Conservation (phyloP, 2,888 invertebrate genomes). For the Herminia tarsipennalis region DNA sequence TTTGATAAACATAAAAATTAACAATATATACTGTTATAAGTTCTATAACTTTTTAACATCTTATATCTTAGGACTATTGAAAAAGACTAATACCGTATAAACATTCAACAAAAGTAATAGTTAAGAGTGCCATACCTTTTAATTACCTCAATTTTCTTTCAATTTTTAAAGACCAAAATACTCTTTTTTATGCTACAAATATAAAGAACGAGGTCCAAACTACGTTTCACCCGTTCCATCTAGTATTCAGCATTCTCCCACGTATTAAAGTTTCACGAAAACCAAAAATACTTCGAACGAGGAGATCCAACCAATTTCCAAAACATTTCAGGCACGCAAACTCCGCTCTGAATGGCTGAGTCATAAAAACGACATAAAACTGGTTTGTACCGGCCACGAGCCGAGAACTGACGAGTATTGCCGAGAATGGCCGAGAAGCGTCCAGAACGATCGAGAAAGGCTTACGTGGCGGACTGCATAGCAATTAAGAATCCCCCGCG, state of each 20-base stretch:
- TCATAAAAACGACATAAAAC: slow-evolving; percentile 52
- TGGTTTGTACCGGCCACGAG: slow-evolving; percentile 32
- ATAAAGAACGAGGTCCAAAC: slow-evolving; percentile 11
- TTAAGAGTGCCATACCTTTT: too few relatives aligned
- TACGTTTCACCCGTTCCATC: slow-evolving; percentile 17
- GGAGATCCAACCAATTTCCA: slow-evolving; percentile 43
- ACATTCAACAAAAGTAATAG: too few relatives aligned
- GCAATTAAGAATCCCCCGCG: slow-evolving; percentile 56
- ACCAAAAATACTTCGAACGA: slow-evolving; percentile 37
- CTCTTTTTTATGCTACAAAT: background rate
- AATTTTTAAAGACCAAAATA: background rate
- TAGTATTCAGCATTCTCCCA: slow-evolving; percentile 27
- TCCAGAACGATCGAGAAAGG: slow-evolving; percentile 42
- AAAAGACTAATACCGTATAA: too few relatives aligned
- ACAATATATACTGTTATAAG: too few relatives aligned
- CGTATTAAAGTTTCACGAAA: slow-evolving; percentile 43
- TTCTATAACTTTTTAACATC: too few relatives aligned
- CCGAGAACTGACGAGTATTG: slow-evolving; percentile 27
- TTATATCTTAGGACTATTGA: too few relatives aligned
- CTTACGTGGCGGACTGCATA: slow-evolving; percentile 58
- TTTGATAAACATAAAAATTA: too few relatives aligned
- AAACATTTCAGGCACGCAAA: slow-evolving; percentile 45
- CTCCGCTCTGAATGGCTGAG: slow-evolving; percentile 37
- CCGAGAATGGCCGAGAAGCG: slow-evolving; percentile 33
- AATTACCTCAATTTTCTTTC: too few relatives aligned